These are phyloP conservation scores for Xyrichtys novacula DNA, from an alignment of 2,797 vertebrate genomes.

Conservation along the genomic window DNA sequence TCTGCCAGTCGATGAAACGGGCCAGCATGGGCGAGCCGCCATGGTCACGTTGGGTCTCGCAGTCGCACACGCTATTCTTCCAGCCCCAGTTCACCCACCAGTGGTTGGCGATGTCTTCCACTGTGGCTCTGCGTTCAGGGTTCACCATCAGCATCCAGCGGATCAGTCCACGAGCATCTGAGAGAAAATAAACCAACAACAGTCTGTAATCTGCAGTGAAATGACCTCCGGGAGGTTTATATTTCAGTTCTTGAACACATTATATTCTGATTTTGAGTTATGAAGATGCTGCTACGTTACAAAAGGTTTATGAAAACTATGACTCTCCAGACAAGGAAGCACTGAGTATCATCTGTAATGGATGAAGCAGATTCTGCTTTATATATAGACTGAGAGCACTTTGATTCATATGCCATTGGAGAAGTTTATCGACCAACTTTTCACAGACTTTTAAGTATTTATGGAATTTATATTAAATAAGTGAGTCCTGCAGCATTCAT, in stretches of 20 bases:
- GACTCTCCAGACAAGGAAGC: neutral
- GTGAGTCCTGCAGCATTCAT: too few species aligned
- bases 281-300: too few species aligned
- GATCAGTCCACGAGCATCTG: conserved; percentile 97
- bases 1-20: conserved; percentile 98
- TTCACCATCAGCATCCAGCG: conserved; percentile 99
- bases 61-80: conserved; percentile 97
- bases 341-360: neutral
- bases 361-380: conserved; percentile 6
- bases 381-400: neutral
- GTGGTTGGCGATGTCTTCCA: conserved; percentile 98
- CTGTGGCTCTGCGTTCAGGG: conserved; percentile 95
- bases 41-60: conserved; percentile 89
- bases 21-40: conserved; percentile 94
- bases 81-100: conserved; percentile 99
- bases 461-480: too few species aligned
- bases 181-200: conserved; percentile 21
- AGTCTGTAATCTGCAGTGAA: conserved; percentile 3
- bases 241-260: too few species aligned
- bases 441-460: too few species aligned
- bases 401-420: conserved; percentile 16
- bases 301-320: neutral
- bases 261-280: too few species aligned
- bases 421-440: conserved; percentile 1
- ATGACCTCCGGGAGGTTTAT: too few species aligned